Evolutionary conservation across 2,888 invertebrate genomes (phyloP).

Genomic region (Leptopilina syphax): DNA sequence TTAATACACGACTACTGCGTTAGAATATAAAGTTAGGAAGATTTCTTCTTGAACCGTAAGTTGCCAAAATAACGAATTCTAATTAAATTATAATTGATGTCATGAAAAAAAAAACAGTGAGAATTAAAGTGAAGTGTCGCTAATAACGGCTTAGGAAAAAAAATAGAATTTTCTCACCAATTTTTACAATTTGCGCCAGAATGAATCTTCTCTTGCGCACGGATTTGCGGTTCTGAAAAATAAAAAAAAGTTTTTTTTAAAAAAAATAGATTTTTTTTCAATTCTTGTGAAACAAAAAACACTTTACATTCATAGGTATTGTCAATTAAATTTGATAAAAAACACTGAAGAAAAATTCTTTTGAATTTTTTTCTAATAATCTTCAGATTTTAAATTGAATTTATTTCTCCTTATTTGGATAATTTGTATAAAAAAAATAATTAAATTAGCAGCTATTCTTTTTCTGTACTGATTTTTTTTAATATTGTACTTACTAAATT

Average conservation of each 20-base stretch:
- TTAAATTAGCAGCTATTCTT: slow-evolving; percentile 9
- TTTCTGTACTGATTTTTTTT: slow-evolving; percentile 8
- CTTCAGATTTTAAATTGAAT: background rate
- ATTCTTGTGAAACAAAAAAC: slow-evolving; percentile 47
- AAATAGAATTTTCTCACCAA: slow-evolving; percentile 55
- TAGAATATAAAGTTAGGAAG: slow-evolving; percentile 64
- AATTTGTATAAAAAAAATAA: background rate
- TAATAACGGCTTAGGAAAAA: slow-evolving; percentile 54
- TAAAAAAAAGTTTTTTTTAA: slow-evolving; percentile 37
- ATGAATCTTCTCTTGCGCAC: slow-evolving; percentile 52
- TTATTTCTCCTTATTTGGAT: background rate
- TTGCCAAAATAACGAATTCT: slow-evolving; percentile 73
- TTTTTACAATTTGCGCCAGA: slow-evolving; percentile 41
- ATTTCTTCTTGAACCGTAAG: slow-evolving; percentile 71
- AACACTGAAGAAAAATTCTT: slow-evolving; percentile 56
- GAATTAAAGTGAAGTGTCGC: slow-evolving; percentile 52
- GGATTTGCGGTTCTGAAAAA: slow-evolving; percentile 66
- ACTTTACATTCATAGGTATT: slow-evolving; percentile 63
- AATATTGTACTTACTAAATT: slow-evolving; percentile 25
- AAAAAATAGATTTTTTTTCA: too few species aligned
- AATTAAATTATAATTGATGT: slow-evolving; percentile 63
- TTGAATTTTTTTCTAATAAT: background rate
- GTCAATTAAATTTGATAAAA: slow-evolving; percentile 71
- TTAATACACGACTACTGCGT: slow-evolving; percentile 57
- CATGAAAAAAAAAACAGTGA: slow-evolving; percentile 32